Conservation (phyloP, 2,113 vertebrate genomes). For the Grammomys dolichurus region DNA sequence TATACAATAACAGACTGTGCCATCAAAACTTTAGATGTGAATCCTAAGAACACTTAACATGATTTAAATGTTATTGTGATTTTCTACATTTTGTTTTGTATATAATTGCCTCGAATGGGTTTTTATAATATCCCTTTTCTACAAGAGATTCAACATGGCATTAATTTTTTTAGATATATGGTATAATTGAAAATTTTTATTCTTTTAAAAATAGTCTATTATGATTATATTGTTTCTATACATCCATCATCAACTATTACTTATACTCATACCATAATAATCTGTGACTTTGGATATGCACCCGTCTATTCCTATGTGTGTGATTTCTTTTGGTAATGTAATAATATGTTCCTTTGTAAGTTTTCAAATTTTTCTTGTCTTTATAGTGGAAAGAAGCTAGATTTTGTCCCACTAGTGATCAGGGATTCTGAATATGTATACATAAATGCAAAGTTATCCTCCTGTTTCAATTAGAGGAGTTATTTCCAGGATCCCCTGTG, state of each 20-base stretch:
- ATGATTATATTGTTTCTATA: slow-evolving; percentile 39
- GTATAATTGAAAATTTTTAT: neutral
- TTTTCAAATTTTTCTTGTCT: neutral
- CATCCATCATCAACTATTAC: slow-evolving; percentile 11
- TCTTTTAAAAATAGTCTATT: neutral
- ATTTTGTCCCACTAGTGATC: neutral
- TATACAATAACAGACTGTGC: neutral
- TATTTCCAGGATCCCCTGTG: too few species aligned
- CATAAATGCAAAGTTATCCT: too few species aligned
- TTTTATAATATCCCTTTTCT: slow-evolving; percentile 73
- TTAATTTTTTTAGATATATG: slow-evolving; percentile 75
- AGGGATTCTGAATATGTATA: neutral
- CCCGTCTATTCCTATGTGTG: neutral
- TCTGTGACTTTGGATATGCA: neutral
- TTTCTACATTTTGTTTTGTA: slow-evolving; percentile 73
- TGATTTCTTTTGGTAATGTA: neutral
- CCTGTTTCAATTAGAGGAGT: too few species aligned
- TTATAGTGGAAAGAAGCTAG: neutral
- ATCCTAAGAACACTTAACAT: slow-evolving; percentile 59
- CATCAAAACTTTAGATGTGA: neutral
- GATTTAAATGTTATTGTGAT: slow-evolving; percentile 75
- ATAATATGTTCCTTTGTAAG: neutral
- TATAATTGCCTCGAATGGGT: slow-evolving; percentile 72
- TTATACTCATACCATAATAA: neutral
- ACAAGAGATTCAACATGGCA: slow-evolving; percentile 66